These are phyloP conservation scores for Halictus ligatus DNA, from an alignment of 2,888 invertebrate genomes.

Conservation along the genomic window DNA sequence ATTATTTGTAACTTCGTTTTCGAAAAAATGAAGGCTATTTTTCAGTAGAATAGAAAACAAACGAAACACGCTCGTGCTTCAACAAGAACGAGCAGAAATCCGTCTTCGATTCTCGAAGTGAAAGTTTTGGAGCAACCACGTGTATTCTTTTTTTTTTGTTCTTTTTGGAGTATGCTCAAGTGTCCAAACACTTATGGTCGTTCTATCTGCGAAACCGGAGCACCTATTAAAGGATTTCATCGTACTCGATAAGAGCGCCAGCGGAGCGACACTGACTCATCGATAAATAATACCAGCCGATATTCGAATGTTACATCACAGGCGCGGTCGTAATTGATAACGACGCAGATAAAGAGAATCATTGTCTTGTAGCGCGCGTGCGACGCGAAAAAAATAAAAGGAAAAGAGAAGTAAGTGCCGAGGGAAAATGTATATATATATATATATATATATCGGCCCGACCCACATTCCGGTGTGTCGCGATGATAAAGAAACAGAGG, in stretches of 20 bases:
- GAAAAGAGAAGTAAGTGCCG: not conserved
- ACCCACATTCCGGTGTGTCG: conserved; percentile 15
- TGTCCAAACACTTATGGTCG: not conserved
- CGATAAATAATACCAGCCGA: conserved; percentile 35
- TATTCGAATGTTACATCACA: conserved; percentile 42
- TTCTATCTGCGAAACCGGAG: conserved; percentile 4
- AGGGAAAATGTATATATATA: conserved; percentile 9
- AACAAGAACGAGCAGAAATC: no score
- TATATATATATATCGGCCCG: conserved; percentile 3
- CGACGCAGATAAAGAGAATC: conserved; percentile 35
- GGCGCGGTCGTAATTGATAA: conserved; percentile 52
- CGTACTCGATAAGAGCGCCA: not conserved
- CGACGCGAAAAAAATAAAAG: not conserved
- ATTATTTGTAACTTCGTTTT: not conserved
- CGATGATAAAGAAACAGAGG: not conserved
- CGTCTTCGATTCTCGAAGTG: not conserved
- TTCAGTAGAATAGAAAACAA: not conserved
- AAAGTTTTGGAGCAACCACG: not conserved
- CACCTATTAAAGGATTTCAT: not conserved
- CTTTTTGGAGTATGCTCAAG: not conserved
- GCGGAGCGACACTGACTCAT: conserved; percentile 32
- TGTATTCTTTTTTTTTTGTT: not conserved
- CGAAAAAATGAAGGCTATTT: not conserved
- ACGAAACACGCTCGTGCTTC: not conserved
- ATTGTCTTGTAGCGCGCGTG: conserved; percentile 35